These are phyloP conservation scores for Pristionchus arcanus DNA, from an alignment of 2,888 invertebrate genomes.

Conservation along the genomic window DNA sequence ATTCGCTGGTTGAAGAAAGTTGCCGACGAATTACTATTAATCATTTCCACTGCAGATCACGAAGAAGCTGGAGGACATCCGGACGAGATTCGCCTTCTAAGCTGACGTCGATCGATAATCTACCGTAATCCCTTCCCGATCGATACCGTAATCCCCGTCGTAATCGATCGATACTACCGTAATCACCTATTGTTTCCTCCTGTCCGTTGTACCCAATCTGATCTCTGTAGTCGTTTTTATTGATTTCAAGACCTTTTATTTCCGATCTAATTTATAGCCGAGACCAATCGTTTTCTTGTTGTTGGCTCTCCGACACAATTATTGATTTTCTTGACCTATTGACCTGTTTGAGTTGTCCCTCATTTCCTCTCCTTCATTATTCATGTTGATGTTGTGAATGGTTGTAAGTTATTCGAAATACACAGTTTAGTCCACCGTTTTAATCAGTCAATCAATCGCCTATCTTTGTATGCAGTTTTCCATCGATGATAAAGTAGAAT, in stretches of 20 bases:
- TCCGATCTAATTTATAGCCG: not conserved
- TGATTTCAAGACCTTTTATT: conserved; percentile 6
- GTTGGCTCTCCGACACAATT: not conserved
- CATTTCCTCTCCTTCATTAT: not conserved
- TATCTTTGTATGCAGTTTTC: conserved; percentile 34
- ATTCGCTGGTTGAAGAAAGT: too few relatives aligned
- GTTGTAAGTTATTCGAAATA: conserved; percentile 42
- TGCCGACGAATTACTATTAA: not conserved
- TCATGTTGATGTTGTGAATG: conserved; percentile 43
- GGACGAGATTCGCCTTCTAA: conserved; percentile 99
- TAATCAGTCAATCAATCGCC: not conserved
- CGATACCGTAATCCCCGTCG: not conserved
- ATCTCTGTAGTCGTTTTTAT: conserved; percentile 44
- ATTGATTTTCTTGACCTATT: not conserved
- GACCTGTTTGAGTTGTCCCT: not conserved
- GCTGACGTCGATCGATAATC: conserved; percentile 30
- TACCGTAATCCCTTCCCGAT: not conserved
- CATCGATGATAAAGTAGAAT: conserved; percentile 30
- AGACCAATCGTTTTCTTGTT: conserved; percentile 42
- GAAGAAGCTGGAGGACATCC: conserved; percentile 97
- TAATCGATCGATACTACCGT: conserved; percentile 18
- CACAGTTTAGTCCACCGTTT: not conserved
- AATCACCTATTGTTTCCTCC: not conserved
- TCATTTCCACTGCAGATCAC: conserved; percentile 84
- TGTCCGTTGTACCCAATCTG: conserved; percentile 10